Evolutionary conservation across 2,888 invertebrate species (phyloP), one percentile per base, ranked within the genome.

Genomic region (Muscina levida): DNA sequence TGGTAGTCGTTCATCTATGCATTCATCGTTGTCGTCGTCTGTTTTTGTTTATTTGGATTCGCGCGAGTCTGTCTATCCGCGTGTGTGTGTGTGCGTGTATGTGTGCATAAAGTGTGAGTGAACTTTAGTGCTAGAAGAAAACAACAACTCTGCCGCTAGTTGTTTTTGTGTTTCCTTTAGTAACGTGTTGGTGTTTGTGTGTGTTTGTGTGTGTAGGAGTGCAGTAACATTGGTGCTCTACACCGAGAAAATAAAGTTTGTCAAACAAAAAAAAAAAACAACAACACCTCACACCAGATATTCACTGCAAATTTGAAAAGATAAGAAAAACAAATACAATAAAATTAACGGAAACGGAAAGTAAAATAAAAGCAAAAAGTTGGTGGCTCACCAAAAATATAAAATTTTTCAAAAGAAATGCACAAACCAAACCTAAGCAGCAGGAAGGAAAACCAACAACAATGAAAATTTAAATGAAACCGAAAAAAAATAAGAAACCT

Each of bases 51-150:
- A 22, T 1, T 51, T 22, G 42, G 42, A 5, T 22, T 11, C 19
- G 11, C 17, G 17, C 48, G 48, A 17, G 2, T 48, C 17, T 48
- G 17, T 48, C 17, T 48, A 48, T 15, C 6, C 2, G 24, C 4
- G 26, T 56, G 26, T 26, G 56, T 56, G 62, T 39, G 26, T 31
- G 19, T 24, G 51, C 56, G 71, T 17, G 56, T 68, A 66, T 76
- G 68, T 67, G 71, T 39, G 48, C 51, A 2, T n/a, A 44, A 56
- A 74, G 77, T 77, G 81, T 81, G 77, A 77, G 81, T 77, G 77
- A 81, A 74, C 74, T 77, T 77, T 81, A 68, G 17, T 57, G 59
- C 39, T 17, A 22, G 17, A 15, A 46, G 37, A 51, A 37, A 51
- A 24, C 39, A 62, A 65, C n/a, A 65, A 66, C 22, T 22, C 24